Conservation (phyloP, 2,113 vertebrate genomes). For the Donacobius atricapilla region DNA sequence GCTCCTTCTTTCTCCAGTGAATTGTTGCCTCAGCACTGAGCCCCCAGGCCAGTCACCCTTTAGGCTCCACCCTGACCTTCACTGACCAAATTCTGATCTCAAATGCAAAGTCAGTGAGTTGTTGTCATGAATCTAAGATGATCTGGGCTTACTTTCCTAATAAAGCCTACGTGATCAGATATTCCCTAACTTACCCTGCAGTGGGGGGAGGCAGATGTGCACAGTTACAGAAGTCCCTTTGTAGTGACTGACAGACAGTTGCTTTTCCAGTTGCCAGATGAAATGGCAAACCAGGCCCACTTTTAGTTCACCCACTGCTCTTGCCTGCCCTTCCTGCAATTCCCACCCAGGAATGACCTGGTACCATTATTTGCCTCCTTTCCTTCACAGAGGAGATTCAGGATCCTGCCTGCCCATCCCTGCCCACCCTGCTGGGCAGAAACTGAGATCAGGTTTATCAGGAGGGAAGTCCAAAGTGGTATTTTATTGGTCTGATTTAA, state of each 20-base stretch:
- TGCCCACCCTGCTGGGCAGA: not conserved
- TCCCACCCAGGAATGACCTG: not conserved
- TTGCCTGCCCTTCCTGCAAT: too few species aligned
- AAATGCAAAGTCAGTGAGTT: not conserved
- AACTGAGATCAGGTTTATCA: not conserved
- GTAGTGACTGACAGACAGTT: not conserved
- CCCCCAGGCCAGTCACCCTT: not conserved
- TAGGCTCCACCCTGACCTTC: not conserved
- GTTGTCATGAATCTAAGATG: not conserved
- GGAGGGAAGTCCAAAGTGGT: not conserved
- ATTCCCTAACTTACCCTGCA: not conserved
- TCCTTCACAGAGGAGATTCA: not conserved
- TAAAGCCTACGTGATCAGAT: not conserved
- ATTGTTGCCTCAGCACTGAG: not conserved
- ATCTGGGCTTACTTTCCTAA: not conserved
- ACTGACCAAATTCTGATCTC: not conserved
- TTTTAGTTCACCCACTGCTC: not conserved
- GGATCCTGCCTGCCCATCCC: not conserved
- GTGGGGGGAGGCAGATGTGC: not conserved
- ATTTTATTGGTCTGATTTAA: not conserved
- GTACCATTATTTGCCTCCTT: not conserved
- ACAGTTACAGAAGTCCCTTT: not conserved
- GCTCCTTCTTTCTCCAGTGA: not conserved
- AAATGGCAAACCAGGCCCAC: not conserved
- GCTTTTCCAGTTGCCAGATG: not conserved